phyloP scores from a whole-genome alignment of 2,113 vertebrate species.

The Ovibos moschatus region DNA sequence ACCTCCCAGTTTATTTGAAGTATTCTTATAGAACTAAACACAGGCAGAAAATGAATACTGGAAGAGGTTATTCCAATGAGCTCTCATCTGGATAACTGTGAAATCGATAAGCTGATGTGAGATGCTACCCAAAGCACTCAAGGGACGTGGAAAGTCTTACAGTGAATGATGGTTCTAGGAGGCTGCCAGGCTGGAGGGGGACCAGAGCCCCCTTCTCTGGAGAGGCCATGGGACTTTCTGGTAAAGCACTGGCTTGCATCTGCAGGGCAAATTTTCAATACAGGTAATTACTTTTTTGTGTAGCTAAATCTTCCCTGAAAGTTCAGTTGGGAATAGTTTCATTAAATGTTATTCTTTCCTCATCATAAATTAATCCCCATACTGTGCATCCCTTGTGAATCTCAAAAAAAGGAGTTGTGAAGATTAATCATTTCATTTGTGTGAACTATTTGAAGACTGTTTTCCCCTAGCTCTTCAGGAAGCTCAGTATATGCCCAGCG shows the following conservation, averaged over 20 bases:
- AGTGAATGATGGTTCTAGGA: not conserved
- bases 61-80: not conserved
- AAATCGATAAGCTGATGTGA: not conserved
- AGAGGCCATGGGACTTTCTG: not conserved
- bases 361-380: slow-evolving; percentile 54
- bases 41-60: not conserved
- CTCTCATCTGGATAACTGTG: fast-evolving
- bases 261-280: not conserved
- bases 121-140: not conserved
- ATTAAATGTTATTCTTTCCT: slow-evolving; percentile 65
- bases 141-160: not conserved
- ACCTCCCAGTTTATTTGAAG: not conserved
- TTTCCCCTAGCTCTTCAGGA: not conserved
- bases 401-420: slow-evolving; percentile 37
- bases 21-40: not conserved
- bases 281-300: slow-evolving; percentile 57
- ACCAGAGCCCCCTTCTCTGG: not conserved
- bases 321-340: slow-evolving; percentile 43
- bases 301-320: slow-evolving; percentile 43
- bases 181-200: not conserved
- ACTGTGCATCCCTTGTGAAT: slow-evolving; percentile 14
- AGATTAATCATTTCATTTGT: slow-evolving; percentile 57
- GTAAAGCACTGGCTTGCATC: not conserved
- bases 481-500: not conserved
- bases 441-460: not conserved